These are phyloP conservation scores for Acronicta aceris DNA, from an alignment of 2,888 invertebrate species.

Conservation along the genomic window DNA sequence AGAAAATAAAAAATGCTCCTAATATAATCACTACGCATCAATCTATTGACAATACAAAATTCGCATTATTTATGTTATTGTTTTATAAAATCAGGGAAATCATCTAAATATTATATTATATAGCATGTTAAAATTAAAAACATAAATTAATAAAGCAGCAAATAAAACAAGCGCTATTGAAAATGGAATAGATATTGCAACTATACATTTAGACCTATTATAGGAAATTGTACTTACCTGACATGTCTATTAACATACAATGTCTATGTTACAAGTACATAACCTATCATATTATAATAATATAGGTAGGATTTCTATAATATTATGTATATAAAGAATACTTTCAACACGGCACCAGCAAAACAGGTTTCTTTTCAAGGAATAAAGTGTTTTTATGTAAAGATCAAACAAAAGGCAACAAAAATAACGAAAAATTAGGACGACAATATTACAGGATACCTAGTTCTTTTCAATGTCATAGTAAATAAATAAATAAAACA, in stretches of 20 bases:
- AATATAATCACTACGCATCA: constrained; percentile 9
- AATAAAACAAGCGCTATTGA: constrained; percentile 77
- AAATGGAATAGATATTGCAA: constrained; percentile 64
- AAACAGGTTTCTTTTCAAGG: constrained; percentile 54
- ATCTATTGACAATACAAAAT: constrained; percentile 27
- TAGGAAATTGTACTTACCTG: constrained; percentile 52
- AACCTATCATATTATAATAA: constrained; percentile 36
- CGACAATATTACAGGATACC: constrained; percentile 5
- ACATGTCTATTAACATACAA: constrained; percentile 44
- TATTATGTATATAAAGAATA: constrained; percentile 27
- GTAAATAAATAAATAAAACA: neutral
- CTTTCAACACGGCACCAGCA: constrained; percentile 70
- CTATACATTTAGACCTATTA: constrained; percentile 53
- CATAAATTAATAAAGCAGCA: constrained; percentile 76
- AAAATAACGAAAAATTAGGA: constrained; percentile 52
- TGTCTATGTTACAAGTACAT: constrained; percentile 45
- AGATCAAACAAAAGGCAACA: constrained; percentile 65
- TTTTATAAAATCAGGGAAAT: constrained; percentile 38
- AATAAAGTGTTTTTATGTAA: constrained; percentile 14
- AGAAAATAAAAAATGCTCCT: neutral
- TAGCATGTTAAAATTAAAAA: constrained; percentile 60
- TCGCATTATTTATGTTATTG: constrained; percentile 66
- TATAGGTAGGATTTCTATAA: constrained; percentile 20
- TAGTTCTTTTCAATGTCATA: neutral
- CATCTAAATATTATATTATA: constrained; percentile 42